Evolutionary conservation across 2,113 vertebrate species (phyloP).

Genomic region (Takifugu flavidus): DNA sequence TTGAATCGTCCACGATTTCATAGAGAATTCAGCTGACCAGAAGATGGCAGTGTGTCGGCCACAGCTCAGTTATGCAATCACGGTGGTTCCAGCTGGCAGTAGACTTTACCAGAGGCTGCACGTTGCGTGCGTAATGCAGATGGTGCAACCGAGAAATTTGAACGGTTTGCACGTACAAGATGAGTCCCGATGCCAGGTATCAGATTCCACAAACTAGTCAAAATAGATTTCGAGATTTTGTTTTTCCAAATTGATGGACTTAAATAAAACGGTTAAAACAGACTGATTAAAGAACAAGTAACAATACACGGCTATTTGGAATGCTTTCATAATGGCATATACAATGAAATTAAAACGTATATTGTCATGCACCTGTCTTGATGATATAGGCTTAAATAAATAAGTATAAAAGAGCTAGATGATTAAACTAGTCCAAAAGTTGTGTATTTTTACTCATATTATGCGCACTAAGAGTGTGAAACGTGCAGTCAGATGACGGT

Average conservation of each 20-base stretch:
- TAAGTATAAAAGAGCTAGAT: no score
- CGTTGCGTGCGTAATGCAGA: background rate
- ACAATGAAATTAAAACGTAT: background rate
- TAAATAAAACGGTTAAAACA: no score
- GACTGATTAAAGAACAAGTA: no score
- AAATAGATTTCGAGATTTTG: background rate
- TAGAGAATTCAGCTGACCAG: constrained; percentile 28
- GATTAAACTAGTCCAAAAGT: no score
- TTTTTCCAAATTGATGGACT: background rate
- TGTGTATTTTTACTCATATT: no score
- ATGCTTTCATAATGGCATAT: background rate
- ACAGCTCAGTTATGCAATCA: constrained; percentile 36
- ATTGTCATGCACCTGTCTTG: no score
- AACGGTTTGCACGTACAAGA: constrained; percentile 33
- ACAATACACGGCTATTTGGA: no score
- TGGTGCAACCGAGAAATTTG: constrained; percentile 17
- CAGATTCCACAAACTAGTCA: background rate
- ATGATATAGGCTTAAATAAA: no score
- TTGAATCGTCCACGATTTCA: background rate
- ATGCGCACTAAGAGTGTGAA: no score
- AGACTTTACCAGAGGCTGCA: constrained; percentile 39
- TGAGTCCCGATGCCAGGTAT: constrained; percentile 6
- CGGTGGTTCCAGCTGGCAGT: constrained; percentile 19
- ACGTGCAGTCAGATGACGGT: no score
- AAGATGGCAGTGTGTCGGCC: constrained; percentile 42